Evolutionary conservation across 2,888 invertebrate species (phyloP).

Genomic region (Tryphoninae sp.): DNA sequence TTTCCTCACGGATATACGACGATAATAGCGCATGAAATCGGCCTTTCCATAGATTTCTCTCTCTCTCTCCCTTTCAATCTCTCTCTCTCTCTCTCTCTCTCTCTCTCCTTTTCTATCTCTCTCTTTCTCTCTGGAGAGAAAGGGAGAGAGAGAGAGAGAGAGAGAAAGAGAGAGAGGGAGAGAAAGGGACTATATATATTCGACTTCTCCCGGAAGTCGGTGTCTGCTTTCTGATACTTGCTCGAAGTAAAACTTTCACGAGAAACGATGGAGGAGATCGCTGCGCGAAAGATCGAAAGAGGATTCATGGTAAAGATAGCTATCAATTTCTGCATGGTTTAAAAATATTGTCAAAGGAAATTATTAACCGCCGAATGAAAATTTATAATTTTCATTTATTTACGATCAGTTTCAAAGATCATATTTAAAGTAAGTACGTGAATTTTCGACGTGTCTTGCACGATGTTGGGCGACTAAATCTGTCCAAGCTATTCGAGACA

Average conservation of each 20-base stretch:
- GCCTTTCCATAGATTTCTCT: constrained; percentile 16
- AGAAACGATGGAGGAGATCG: constrained; percentile 24
- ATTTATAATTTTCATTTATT: no score
- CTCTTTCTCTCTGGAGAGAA: no score
- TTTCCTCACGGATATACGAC: constrained; percentile 59
- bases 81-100: background rate
- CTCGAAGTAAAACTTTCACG: constrained; percentile 48
- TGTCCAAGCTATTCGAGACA: constrained; percentile 52
- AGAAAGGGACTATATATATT: background rate
- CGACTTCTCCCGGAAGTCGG: constrained; percentile 44
- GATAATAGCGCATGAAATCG: constrained; percentile 60
- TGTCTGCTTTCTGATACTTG: constrained; percentile 59
- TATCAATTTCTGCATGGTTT: background rate
- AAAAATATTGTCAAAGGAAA: no score
- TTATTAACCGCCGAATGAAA: no score
- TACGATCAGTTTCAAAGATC: no score
- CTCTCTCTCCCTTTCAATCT: background rate
- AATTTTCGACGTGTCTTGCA: background rate
- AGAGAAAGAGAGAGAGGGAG: background rate
- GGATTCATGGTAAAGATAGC: constrained; percentile 11
- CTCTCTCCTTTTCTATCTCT: background rate
- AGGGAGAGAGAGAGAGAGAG: background rate
- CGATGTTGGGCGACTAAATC: constrained; percentile 45
- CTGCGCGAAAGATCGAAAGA: constrained; percentile 32
- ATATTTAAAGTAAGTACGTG: background rate